Evolutionary conservation across 1,140 invertebrate genomes (phyloP), one percentile per base, ranked within the genome.

Genomic region (Planococcus citri): DNA sequence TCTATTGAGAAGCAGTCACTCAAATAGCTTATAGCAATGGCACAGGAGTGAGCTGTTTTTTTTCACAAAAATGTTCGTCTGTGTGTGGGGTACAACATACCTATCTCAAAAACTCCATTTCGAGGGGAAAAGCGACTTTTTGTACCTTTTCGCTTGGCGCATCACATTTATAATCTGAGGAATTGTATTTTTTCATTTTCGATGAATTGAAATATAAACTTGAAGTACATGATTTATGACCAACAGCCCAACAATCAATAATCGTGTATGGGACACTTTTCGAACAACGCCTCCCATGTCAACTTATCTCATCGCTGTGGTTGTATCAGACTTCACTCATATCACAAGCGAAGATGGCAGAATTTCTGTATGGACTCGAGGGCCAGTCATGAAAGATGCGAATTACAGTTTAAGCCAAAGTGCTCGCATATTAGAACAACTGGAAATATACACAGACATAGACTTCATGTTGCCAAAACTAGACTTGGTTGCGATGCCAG

Each of bases 221-320:
- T 3, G 17, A 51, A 9, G n/a, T 51, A 9, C 17, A 9, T n/a
- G 10, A 51, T 51, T 64, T 12, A 64, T n/a, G n/a, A n/a, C n/a
- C n/a, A n/a, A n/a, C 6, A 64, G 60, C 17, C 22, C 60, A 17
- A 24, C 12, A 3, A 64, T 64, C 2, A 64, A 64, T 17, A 64
- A 64, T 25, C 60, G 60, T 9, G 37, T 75, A 51, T 21, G 38
- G 1, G 70, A 70, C n/a, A 22, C 60, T 38, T 71, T 71, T 20
- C 8, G 75, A 76, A 75, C 76, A 25, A 60, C 88, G 0, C 86
- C 87, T 0, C 80, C 81, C 33, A 92, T 92, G 88, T 87, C 88
- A 1, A 88, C 89, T 0, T 91, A 91, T 75, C 76, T 91, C 8
- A 82, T 90, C 0, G 87, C 86, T 3, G 84, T 90, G 68, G 80